Percentiles rank a stretch among this genome's conserved stretches.
Evolutionary conservation across 1,140 invertebrate species (phyloP).

Genomic region (Euura saliciscinereae): DNA sequence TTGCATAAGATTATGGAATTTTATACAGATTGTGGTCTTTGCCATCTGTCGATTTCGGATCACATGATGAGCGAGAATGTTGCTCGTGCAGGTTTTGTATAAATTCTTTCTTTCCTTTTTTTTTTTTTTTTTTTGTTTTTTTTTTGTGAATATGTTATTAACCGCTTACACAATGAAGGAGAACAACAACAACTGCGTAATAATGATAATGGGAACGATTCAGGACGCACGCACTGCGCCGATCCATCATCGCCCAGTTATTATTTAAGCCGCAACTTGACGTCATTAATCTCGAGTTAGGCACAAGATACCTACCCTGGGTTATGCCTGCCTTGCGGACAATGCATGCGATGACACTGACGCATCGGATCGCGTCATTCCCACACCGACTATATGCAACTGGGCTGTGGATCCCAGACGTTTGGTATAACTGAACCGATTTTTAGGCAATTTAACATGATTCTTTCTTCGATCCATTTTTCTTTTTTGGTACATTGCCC

Average conservation of each 20-base stretch:
- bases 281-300: conserved; percentile 60
- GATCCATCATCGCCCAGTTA: conserved; percentile 59
- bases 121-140: too few relatives aligned
- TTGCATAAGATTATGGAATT: too few relatives aligned
- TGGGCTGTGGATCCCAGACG: neutral
- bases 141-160: neutral
- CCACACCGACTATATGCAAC: conserved; percentile 8
- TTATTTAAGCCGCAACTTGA: conserved; percentile 58
- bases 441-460: neutral
- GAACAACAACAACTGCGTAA: neutral
- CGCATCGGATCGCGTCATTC: conserved; percentile 47
- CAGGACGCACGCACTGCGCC: conserved; percentile 48
- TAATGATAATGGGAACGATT: conserved; percentile 54
- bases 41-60: too few relatives aligned
- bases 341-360: conserved; percentile 48
- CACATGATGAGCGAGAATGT: too few relatives aligned
- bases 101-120: too few relatives aligned
- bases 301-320: conserved; percentile 40
- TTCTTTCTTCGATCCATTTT: neutral
- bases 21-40: too few relatives aligned
- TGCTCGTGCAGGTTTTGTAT: too few relatives aligned
- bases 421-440: neutral
- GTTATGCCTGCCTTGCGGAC: conserved; percentile 39
- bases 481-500: too few relatives aligned
- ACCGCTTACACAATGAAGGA: neutral